Percentiles rank a stretch among this genome's conserved stretches.
Evolutionary conservation across 2,888 invertebrate species (phyloP).

Genomic region (Leuctra nigra): DNA sequence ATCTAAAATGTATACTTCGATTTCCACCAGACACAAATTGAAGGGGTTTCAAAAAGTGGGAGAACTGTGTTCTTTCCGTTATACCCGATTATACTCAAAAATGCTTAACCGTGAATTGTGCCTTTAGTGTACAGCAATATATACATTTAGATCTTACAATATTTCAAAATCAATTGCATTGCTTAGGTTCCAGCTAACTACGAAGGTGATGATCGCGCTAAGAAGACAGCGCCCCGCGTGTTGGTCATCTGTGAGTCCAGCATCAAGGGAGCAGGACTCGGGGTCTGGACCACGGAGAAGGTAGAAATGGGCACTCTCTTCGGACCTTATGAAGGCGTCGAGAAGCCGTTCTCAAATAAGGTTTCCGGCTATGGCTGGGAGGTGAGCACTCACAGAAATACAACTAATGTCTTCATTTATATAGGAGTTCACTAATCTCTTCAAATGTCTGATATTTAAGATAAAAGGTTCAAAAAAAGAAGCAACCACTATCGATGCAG

Average conservation of each 20-base stretch:
- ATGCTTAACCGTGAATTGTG: no score
- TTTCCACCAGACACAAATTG: no score
- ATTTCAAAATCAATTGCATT: no score
- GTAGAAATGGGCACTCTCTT: conserved; percentile 35
- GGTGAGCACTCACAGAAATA: no score
- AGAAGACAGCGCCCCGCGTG: conserved; percentile 34
- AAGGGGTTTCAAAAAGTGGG: no score
- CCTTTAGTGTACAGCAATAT: no score
- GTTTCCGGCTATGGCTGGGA: conserved; percentile 37
- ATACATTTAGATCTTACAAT: no score
- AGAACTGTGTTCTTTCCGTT: no score
- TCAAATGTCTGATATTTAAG: background rate
- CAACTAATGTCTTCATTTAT: background rate
- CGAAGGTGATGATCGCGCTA: conserved; percentile 30
- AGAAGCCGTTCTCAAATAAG: conserved; percentile 28
- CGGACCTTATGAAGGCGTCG: conserved; percentile 38
- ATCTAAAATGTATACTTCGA: no score
- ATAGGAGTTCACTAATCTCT: background rate
- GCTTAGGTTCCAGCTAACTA: conserved; percentile 18
- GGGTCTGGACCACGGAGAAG: conserved; percentile 34
- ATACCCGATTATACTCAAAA: no score
- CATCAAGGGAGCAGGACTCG: conserved; percentile 36
- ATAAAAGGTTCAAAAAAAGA: conserved; percentile 6
- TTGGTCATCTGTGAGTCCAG: conserved; percentile 33
- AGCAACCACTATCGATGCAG: conserved; percentile 38